These are phyloP conservation scores for Hippoglossus stenolepis DNA, from an alignment of 2,113 vertebrate genomes.

Conservation along the genomic window DNA sequence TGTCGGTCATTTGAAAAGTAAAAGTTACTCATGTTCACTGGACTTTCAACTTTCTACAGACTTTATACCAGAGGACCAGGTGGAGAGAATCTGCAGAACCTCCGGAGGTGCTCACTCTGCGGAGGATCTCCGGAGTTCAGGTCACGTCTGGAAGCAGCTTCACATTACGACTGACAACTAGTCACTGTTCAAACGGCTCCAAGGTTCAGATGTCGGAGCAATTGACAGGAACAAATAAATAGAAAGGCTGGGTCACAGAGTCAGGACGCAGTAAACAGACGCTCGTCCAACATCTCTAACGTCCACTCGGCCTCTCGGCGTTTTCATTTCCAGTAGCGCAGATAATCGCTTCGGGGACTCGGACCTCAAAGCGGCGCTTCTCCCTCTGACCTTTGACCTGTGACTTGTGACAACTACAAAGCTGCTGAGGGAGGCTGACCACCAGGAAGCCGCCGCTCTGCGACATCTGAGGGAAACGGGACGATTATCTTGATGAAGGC, in stretches of 20 bases:
- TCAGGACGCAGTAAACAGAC: not conserved
- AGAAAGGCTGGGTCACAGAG: too few species aligned
- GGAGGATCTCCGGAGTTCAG: too few species aligned
- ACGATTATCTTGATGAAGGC: slow-evolving; percentile 22
- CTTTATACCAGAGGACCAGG: too few species aligned
- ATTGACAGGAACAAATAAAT: not conserved
- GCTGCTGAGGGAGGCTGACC: slow-evolving; percentile 12
- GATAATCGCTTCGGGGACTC: slow-evolving; percentile 21
- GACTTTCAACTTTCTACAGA: too few species aligned
- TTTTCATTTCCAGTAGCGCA: not conserved
- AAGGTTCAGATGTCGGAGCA: not conserved
- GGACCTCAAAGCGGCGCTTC: not conserved
- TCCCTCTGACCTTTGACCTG: slow-evolving; percentile 41
- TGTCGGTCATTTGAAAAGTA: too few species aligned
- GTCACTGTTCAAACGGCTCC: too few species aligned
- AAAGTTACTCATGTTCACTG: too few species aligned
- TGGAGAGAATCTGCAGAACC: too few species aligned
- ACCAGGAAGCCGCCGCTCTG: not conserved
- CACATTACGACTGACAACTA: too few species aligned
- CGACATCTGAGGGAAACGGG: not conserved
- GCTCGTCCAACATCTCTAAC: not conserved
- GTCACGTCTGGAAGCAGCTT: too few species aligned
- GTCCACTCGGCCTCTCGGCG: not conserved
- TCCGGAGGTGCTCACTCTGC: too few species aligned
- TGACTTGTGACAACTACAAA: slow-evolving; percentile 4